Evolutionary conservation across 1,140 invertebrate species (phyloP), one percentile per base, ranked within the genome.

Genomic region (Scaptomyza hsui): DNA sequence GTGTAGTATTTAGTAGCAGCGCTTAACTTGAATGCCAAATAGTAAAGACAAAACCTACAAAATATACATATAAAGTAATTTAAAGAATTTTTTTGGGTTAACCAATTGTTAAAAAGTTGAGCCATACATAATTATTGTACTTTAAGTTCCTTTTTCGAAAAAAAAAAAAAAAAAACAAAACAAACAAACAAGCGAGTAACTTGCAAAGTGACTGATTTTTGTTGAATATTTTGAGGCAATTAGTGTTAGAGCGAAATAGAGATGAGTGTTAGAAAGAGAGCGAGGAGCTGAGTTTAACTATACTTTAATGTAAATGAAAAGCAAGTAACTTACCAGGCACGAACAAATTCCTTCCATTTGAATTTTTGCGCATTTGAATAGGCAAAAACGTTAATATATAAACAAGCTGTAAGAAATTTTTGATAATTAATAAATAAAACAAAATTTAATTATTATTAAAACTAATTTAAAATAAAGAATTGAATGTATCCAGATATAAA

Each of bases 301-400:
- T 75, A 80, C 65, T 80, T 80, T 80, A 85, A 71, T 85, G 81
- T 77, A 88, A 57, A 85, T 78, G 77, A 78, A 47, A 77, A 52
- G 45, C 39, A 55, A 63, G 63, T 70, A 72, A 85, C 65, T 76
- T 86, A 85, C 69, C 81, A 86, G 82, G 82, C 74, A 88, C 76
- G 72, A 89, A 89, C 85, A 80, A 85, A 89, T 89, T 89, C 85
- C 85, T 89, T 89, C 85, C 85, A 89, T 89, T 89, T 83, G 67
- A 75, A 81, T 64, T 73, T 63, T 67, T 47, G 47, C 55, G 60
- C 49, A 52, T 60, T 29, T 19, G 47, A 78, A 71, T 44, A 68
- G 55, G 32, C 16, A 45, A 75, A 65, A 65, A 21, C 32, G 35
- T 57, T 48, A 75, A 32, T 29, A 65, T 26, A 67, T 29, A 51